Evolutionary conservation across 2,888 invertebrate species (phyloP), one percentile per base, ranked within the genome.

Genomic region (Drosophila pseudotalamancana): DNA sequence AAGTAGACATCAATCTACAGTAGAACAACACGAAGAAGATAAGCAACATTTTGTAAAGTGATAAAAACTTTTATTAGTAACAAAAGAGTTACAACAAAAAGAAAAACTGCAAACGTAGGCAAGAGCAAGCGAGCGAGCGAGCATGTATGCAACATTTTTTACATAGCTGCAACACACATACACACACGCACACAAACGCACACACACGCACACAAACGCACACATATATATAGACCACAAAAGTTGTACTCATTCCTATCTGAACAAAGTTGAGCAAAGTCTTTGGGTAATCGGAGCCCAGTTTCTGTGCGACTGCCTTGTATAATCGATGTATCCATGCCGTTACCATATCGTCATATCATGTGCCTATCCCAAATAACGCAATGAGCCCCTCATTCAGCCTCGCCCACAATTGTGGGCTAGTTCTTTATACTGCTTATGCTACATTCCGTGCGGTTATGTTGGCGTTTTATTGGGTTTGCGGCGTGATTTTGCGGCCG

Each of bases 241-340:
- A 29, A 35, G 37, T 46, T 21, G 6, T 5, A 0, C n/a, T 6
- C 6, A 5, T 37, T n/a, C n/a, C 4, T 19, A 14, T 35, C 19
- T 19, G 6, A 42, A 31, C 34, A 23, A 39, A 56, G 50, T 37
- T 46, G 16, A 32, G 55, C 35, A 42, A 51, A 54, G 23, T 42
- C 50, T 76, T 46, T 55, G 55, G 31, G 45, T 64, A 66, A 77
- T 70, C 62, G 74, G 49, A 56, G 57, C 66, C 48, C 55, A 42
- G 37, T 63, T 62, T 55, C 70, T 62, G 46, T 40, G 11, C 40
- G 65, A 56, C 60, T 64, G 63, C 60, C 68, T 87, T 88, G 89
- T 88, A 86, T 89, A 88, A 88, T 88, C 90, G 83, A 88, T 89
- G 88, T 89, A 89, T 84, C 89, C 89, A 89, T 81, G 88, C 60